A percentile compares a stretch with the other conserved stretches of the same genome.
These are phyloP conservation scores for Smutsia temminckii DNA, from an alignment of 2,797 vertebrate genomes.

Conservation along the genomic window DNA sequence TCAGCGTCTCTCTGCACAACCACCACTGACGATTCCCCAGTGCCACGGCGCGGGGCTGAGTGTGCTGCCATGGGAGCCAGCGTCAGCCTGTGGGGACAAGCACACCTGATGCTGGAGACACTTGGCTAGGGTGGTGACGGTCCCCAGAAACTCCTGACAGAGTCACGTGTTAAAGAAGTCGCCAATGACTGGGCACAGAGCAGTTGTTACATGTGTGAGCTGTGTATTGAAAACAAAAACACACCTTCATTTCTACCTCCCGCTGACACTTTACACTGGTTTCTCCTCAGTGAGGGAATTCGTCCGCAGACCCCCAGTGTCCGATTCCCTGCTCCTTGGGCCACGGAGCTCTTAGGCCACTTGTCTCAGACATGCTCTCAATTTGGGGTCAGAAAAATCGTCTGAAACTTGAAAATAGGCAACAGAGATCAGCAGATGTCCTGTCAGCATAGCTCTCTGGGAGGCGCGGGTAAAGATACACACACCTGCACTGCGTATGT, in stretches of 20 bases:
- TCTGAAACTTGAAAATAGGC: background rate
- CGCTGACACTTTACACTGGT: background rate
- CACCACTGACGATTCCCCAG: accelerated
- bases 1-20: accelerated
- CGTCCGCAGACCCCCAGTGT: background rate
- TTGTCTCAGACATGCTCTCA: background rate
- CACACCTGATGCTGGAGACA: background rate
- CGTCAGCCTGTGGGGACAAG: accelerated
- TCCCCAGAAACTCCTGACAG: background rate
- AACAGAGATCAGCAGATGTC: background rate
- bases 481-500: accelerated
- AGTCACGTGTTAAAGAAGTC: background rate
- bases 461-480: no score
- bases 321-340: background rate
- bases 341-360: no score
- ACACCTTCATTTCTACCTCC: background rate
- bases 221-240: background rate
- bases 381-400: no score
- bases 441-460: accelerated
- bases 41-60: accelerated
- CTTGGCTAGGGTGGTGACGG: accelerated
- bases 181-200: background rate
- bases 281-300: background rate
- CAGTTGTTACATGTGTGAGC: accelerated
- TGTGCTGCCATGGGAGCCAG: accelerated